phyloP scores from a whole-genome alignment of 2,113 vertebrate genomes.

The Ophiodon elongatus region DNA sequence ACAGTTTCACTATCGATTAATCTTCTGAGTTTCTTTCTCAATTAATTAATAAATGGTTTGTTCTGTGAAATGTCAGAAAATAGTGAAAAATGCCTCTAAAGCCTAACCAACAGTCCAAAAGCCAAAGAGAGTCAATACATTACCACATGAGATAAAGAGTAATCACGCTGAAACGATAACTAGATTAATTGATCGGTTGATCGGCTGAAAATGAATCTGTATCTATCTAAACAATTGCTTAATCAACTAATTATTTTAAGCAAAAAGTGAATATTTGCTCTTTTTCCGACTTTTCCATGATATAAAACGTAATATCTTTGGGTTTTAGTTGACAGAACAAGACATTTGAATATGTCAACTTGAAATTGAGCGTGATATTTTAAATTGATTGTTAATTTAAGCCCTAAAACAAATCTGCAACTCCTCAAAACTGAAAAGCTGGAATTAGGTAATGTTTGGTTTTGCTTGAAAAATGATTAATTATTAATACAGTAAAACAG shows the following conservation, averaged over 20 bases:
- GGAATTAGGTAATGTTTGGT: not conserved
- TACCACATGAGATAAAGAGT: not conserved
- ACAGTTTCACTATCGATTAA: constrained; percentile 25
- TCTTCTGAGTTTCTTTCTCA: not conserved
- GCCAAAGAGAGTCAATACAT: not conserved
- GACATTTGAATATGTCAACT: not conserved
- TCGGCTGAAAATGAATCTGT: not conserved
- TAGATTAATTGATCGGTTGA: not conserved
- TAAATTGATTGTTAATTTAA: not conserved
- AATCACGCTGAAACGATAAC: not conserved
- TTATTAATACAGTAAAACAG: not conserved
- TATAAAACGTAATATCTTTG: not conserved
- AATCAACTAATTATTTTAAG: not conserved
- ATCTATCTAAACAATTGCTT: not conserved
- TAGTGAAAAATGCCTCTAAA: not conserved
- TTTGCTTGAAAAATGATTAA: not conserved
- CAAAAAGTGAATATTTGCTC: not conserved
- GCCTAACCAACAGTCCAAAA: not conserved
- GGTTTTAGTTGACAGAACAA: not conserved
- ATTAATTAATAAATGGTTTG: constrained; percentile 8
- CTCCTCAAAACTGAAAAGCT: not conserved
- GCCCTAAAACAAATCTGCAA: not conserved
- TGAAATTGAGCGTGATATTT: not conserved
- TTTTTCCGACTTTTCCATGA: not conserved
- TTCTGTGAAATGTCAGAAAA: not conserved